Conservation (phyloP, 2,113 vertebrate species). For the Tympanuchus pallidicinctus region DNA sequence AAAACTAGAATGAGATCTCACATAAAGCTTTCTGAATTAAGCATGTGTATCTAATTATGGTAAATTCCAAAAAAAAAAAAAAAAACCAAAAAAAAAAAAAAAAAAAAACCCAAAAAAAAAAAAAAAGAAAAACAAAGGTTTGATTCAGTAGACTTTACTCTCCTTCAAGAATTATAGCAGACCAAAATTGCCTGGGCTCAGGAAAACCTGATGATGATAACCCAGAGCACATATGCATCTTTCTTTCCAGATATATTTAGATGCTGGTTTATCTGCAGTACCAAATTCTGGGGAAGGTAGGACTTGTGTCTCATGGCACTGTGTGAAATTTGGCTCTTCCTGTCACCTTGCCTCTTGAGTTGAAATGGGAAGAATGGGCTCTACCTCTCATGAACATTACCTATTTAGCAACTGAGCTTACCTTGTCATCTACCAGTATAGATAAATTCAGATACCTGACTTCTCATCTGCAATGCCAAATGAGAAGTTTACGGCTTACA, state of each 20-base stretch:
- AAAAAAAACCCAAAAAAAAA: background rate
- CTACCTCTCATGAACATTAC: rapidly evolving
- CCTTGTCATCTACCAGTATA: background rate
- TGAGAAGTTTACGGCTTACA: background rate
- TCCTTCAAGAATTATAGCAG: background rate
- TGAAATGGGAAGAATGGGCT: background rate
- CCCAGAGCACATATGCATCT: background rate
- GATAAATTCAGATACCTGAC: background rate
- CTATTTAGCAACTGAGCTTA: background rate
- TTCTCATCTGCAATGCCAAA: slow-evolving; percentile 35
- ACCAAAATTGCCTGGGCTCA: background rate
- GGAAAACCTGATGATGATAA: background rate
- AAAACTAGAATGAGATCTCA: background rate
- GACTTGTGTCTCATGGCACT: background rate
- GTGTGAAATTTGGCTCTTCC: background rate
- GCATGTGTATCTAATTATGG: background rate
- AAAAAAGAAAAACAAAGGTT: background rate
- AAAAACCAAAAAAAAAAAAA: background rate
- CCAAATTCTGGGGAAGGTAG: background rate
- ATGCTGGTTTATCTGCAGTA: background rate
- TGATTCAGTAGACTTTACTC: background rate
- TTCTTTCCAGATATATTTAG: background rate
- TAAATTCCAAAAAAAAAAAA: background rate
- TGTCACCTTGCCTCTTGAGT: background rate
- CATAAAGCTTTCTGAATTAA: background rate